These are phyloP conservation scores for Drosophila funebris DNA, from an alignment of 1,140 invertebrate species.

Conservation along the genomic window DNA sequence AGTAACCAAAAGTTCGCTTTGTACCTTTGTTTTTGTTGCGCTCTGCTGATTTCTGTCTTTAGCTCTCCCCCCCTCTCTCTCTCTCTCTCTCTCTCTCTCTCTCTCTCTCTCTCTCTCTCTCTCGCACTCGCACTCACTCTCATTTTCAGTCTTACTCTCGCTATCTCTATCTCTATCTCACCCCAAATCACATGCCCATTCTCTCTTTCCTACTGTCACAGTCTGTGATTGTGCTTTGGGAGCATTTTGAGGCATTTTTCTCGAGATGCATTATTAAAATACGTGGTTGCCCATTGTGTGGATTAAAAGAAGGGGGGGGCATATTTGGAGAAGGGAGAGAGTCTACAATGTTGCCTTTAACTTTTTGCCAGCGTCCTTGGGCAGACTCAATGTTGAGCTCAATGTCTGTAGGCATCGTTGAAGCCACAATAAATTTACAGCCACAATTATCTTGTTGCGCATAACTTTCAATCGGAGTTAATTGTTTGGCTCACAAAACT, in stretches of 20 bases:
- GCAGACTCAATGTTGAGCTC: neutral
- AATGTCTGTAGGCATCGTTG: conserved; percentile 27
- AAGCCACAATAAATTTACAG: conserved; percentile 41
- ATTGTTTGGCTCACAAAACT: conserved; percentile 71
- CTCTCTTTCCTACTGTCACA: neutral
- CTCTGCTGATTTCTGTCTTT: conserved; percentile 44
- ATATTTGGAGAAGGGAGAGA: neutral
- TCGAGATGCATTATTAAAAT: conserved; percentile 62
- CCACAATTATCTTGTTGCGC: conserved; percentile 57
- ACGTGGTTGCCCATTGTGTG: conserved; percentile 35
- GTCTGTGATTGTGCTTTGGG: conserved; percentile 35
- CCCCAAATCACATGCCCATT: neutral
- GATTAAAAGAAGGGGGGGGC: no score
- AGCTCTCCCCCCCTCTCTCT: conserved; percentile 1
- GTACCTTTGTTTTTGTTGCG: conserved; percentile 66
- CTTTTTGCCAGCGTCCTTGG: no score
- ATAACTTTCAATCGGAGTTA: conserved; percentile 78
- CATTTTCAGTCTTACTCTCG: neutral
- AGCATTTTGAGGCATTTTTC: conserved; percentile 45
- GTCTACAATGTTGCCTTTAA: no score
- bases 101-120: neutral
- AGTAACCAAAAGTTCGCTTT: conserved; percentile 64
- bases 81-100: neutral
- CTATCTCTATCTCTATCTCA: neutral
- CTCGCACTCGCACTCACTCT: conserved; percentile 4